These are phyloP conservation scores for Noctua comes DNA, from an alignment of 2,888 invertebrate genomes.

Conservation along the genomic window DNA sequence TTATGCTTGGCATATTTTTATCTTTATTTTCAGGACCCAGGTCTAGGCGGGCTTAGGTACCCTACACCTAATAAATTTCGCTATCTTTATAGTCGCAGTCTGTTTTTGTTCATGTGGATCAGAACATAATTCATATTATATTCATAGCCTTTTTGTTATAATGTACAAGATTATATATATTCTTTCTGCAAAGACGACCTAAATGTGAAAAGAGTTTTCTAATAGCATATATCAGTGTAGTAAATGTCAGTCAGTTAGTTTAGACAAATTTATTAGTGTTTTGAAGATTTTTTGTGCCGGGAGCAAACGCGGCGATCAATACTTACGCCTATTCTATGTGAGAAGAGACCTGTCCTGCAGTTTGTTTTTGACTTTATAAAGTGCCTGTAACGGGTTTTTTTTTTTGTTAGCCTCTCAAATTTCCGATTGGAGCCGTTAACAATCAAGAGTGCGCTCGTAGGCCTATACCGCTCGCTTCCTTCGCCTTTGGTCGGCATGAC, in stretches of 20 bases:
- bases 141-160: neutral
- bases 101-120: neutral
- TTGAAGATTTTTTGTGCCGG: neutral
- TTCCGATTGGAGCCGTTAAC: no score
- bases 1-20: neutral
- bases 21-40: slow-evolving; percentile 10
- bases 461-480: no score
- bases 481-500: no score
- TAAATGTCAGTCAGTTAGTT: neutral
- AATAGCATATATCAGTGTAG: neutral
- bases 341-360: neutral
- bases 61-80: neutral
- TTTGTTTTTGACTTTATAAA: no score
- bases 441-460: no score
- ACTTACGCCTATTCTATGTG: neutral
- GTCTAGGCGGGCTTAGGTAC: neutral
- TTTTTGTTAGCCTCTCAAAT: no score
- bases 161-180: neutral
- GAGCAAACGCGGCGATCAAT: neutral
- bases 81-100: slow-evolving; percentile 3
- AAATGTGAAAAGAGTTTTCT: neutral
- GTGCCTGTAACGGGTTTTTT: no score
- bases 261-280: neutral
- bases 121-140: neutral
- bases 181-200: neutral